Conservation (phyloP, 2,797 vertebrate species). For the Hydrophis major region DNA sequence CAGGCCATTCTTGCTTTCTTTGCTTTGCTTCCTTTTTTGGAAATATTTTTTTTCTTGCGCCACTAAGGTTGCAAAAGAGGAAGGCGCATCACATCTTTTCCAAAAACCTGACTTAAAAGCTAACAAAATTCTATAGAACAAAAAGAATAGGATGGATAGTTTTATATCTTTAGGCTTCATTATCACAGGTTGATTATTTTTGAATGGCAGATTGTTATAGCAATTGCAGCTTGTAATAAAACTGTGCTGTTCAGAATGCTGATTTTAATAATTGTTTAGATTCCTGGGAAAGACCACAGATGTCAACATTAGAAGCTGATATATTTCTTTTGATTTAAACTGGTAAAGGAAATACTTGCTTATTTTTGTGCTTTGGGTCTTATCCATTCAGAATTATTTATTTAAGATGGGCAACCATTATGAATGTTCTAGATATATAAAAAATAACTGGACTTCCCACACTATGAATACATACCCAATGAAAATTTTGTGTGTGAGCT, state of each 20-base stretch:
- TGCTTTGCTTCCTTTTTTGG: background rate
- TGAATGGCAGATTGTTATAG: background rate
- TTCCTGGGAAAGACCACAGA: background rate
- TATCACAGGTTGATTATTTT: background rate
- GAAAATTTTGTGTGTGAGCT: background rate
- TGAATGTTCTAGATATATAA: background rate
- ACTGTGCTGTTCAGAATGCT: background rate
- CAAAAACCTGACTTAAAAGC: background rate
- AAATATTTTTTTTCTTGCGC: background rate
- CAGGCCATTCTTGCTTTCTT: background rate
- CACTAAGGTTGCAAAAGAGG: slow-evolving; percentile 10
- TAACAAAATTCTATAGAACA: background rate
- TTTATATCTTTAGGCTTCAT: background rate
- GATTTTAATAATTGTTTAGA: background rate
- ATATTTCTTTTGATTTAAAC: background rate
- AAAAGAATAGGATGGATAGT: background rate
- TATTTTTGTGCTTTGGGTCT: background rate
- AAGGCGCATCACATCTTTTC: background rate
- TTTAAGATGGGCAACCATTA: background rate
- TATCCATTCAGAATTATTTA: background rate
- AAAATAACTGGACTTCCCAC: background rate
- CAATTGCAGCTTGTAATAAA: background rate
- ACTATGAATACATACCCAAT: background rate
- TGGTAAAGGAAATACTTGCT: background rate
- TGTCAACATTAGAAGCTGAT: background rate